These are phyloP conservation scores for Peromyscus aztecus DNA, from an alignment of 2,797 vertebrate genomes.

Conservation along the genomic window DNA sequence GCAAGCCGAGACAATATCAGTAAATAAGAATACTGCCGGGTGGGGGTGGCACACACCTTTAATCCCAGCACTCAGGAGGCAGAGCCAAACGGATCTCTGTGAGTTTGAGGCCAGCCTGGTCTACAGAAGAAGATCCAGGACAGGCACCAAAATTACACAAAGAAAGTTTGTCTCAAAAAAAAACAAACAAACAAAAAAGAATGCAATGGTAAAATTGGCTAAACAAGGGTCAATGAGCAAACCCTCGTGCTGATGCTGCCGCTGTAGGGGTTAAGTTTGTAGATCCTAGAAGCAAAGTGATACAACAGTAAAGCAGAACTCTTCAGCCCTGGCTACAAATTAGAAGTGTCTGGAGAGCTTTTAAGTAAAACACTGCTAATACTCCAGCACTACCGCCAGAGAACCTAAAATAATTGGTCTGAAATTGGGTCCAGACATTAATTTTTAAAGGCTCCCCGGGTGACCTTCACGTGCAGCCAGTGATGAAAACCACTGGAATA, in stretches of 20 bases:
- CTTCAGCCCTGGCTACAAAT: background rate
- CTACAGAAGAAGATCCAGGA: no score
- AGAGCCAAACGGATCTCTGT: no score
- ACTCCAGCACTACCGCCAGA: conserved; percentile 21
- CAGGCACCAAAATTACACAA: no score
- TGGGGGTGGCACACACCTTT: no score
- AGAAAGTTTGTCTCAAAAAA: no score
- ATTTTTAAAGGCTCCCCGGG: conserved; percentile 62
- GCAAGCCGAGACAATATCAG: background rate
- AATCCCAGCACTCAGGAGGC: no score
- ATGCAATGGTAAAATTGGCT: background rate
- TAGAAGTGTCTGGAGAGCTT: conserved; percentile 36
- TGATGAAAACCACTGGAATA: background rate
- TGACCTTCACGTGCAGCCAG: conserved; percentile 33
- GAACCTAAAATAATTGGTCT: conserved; percentile 71
- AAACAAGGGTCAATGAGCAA: background rate
- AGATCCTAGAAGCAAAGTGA: conserved; percentile 26
- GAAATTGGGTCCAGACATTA: conserved; percentile 61
- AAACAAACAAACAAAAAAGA: background rate
- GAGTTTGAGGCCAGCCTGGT: no score
- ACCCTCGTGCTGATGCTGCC: background rate
- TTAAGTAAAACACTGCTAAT: conserved; percentile 67
- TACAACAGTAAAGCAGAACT: background rate
- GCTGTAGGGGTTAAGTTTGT: background rate
- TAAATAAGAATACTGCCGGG: background rate